Evolutionary conservation across 2,888 invertebrate species (phyloP).

Genomic region (Pinctada fucata): DNA sequence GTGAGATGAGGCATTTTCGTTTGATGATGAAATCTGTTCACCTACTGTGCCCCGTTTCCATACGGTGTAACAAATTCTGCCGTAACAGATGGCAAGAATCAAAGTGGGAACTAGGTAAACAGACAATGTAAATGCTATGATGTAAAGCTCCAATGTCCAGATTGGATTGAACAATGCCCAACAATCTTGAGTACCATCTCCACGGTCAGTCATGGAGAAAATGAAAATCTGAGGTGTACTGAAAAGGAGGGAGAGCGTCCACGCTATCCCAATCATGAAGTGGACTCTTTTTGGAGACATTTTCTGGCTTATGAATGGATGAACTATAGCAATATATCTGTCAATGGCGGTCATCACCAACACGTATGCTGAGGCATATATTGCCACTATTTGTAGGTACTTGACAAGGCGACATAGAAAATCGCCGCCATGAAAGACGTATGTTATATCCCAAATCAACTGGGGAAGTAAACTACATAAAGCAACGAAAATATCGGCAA

Average conservation of each 20-base stretch:
- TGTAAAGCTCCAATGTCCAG: conserved; percentile 73
- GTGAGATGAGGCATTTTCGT: background rate
- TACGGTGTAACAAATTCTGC: conserved; percentile 73
- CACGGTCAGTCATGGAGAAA: conserved; percentile 67
- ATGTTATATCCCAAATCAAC: conserved; percentile 69
- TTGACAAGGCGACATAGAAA: conserved; percentile 79
- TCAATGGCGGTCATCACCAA: conserved; percentile 76
- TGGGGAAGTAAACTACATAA: conserved; percentile 83
- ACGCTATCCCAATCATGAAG: conserved; percentile 76
- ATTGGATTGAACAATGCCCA: conserved; percentile 70
- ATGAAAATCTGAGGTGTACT: conserved; percentile 81
- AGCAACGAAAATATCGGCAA: conserved; percentile 85
- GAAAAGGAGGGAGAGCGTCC: conserved; percentile 78
- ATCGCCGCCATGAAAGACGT: conserved; percentile 67
- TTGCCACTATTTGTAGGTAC: conserved; percentile 80
- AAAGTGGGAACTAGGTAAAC: conserved; percentile 61
- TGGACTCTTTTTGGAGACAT: conserved; percentile 71
- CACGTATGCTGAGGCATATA: conserved; percentile 74
- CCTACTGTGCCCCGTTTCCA: conserved; percentile 58
- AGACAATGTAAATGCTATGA: conserved; percentile 75
- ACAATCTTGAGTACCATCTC: conserved; percentile 61
- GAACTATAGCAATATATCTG: conserved; percentile 78
- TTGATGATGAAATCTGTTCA: conserved; percentile 18
- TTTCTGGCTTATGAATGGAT: conserved; percentile 82
- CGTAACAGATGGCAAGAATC: conserved; percentile 65